Percentiles rank a stretch among this genome's conserved stretches.
Conservation (phyloP, 2,113 vertebrate species). For the Hydrolagus affinis region DNA sequence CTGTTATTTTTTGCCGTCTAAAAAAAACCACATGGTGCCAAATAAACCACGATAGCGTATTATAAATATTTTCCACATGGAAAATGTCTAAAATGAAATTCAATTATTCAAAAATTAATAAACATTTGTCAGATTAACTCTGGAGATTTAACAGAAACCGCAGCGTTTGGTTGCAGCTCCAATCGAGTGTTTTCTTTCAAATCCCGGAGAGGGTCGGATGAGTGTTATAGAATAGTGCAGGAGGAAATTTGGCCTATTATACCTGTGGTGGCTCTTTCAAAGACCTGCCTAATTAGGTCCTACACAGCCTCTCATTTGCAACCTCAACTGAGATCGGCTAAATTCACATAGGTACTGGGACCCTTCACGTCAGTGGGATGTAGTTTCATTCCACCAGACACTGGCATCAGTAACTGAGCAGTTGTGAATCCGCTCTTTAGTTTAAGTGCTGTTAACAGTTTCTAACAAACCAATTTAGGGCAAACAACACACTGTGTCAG, state of each 20-base stretch:
- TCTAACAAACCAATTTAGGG: background rate
- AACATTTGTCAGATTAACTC: conserved; percentile 76
- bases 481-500: background rate
- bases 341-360: no score
- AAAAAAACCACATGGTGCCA: conserved; percentile 56
- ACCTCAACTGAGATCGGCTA: no score
- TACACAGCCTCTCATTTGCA: no score
- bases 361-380: no score
- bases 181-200: conserved; percentile 40
- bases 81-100: conserved; percentile 71
- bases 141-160: conserved; percentile 71
- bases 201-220: conserved; percentile 31
- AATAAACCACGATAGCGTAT: conserved; percentile 72
- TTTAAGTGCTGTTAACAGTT: background rate
- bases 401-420: no score
- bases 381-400: no score
- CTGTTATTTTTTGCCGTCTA: conserved; percentile 48
- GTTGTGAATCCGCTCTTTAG: no score
- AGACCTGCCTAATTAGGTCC: no score
- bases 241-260: no score
- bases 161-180: conserved; percentile 63
- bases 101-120: conserved; percentile 83
- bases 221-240: no score
- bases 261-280: no score
- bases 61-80: conserved; percentile 68